phyloP scores from a whole-genome alignment of 2,888 invertebrate genomes.

The Phengaris alcon region DNA sequence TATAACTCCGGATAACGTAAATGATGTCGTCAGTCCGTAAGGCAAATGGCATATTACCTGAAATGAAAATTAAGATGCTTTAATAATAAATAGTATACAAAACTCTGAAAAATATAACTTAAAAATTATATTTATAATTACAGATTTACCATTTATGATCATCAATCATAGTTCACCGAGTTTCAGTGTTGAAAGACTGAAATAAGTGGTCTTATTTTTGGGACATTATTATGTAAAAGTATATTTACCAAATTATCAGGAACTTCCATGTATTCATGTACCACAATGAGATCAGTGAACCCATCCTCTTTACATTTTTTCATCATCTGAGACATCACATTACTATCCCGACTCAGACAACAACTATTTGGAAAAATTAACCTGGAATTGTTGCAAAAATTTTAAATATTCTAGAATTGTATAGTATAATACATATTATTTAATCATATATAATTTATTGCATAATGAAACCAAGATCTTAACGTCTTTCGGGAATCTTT shows the following conservation, averaged over 20 bases:
- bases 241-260: conserved; percentile 24
- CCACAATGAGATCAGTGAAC: conserved; percentile 9
- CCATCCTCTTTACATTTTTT: not conserved
- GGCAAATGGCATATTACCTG: conserved; percentile 21
- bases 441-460: too few species aligned
- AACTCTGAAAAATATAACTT: too few species aligned
- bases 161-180: too few species aligned
- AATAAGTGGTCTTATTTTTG: too few species aligned
- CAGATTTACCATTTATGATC: too few species aligned
- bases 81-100: too few species aligned
- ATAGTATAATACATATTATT: too few species aligned
- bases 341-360: not conserved
- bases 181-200: too few species aligned
- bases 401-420: too few species aligned
- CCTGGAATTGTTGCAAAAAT: not conserved
- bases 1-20: conserved; percentile 15
- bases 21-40: conserved; percentile 14
- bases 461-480: too few species aligned
- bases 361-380: conserved; percentile 25
- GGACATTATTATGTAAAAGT: not conserved
- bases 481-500: too few species aligned
- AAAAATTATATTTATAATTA: too few species aligned
- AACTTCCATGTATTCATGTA: conserved; percentile 22
- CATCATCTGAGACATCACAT: conserved; percentile 17
- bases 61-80: not conserved